These are phyloP conservation scores for Clarias laeviceps DNA, from an alignment of 2,797 vertebrate genomes.

Conservation along the genomic window DNA sequence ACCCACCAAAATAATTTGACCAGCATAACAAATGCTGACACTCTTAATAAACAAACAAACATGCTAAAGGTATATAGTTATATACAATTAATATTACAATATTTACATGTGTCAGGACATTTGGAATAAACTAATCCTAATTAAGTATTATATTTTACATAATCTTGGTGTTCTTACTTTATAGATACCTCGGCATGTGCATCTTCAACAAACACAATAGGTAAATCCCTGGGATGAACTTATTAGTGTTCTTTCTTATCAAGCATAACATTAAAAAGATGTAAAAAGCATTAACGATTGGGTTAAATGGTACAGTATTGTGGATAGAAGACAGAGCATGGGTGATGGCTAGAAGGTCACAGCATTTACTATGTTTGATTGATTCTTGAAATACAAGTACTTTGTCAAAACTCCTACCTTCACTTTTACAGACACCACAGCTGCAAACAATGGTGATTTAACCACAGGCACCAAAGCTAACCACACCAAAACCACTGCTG, in stretches of 20 bases:
- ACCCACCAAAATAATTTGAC: too few relatives aligned
- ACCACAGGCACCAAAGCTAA: neutral
- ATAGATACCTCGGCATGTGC: slow-evolving; percentile 2
- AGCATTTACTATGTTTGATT: neutral
- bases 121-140: neutral
- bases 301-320: too few relatives aligned
- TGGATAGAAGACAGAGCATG: too few relatives aligned
- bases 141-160: neutral
- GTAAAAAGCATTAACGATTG: too few relatives aligned
- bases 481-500: neutral
- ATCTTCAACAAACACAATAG: neutral
- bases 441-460: neutral
- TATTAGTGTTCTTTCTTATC: neutral
- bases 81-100: neutral
- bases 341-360: too few relatives aligned
- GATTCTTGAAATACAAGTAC: neutral
- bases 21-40: too few relatives aligned
- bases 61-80: too few relatives aligned
- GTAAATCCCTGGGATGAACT: neutral
- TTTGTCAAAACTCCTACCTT: neutral
- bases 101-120: neutral
- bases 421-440: neutral
- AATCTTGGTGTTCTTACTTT: neutral
- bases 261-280: too few relatives aligned
- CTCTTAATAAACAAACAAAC: too few relatives aligned